These are phyloP conservation scores for Otis tarda DNA, from an alignment of 2,113 vertebrate genomes.

Conservation along the genomic window DNA sequence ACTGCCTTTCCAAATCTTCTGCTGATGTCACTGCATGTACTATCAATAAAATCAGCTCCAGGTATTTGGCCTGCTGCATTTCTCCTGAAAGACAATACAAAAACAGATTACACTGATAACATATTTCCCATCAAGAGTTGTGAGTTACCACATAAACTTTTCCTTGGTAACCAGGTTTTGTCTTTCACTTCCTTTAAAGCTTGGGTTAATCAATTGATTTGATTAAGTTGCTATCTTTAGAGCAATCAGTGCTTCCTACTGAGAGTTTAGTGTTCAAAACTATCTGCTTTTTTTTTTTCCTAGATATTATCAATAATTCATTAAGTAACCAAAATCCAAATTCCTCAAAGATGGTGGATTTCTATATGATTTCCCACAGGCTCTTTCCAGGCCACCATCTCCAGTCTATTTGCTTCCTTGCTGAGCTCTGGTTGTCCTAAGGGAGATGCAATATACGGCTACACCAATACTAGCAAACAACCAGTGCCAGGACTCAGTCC, in stretches of 20 bases:
- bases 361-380: neutral
- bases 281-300: neutral
- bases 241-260: neutral
- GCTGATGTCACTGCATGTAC: neutral
- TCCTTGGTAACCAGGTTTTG: neutral
- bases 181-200: neutral
- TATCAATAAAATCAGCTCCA: neutral
- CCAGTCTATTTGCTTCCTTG: neutral
- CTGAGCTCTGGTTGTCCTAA: neutral
- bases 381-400: neutral
- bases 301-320: neutral
- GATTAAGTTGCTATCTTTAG: neutral
- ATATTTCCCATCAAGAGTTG: neutral
- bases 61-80: neutral
- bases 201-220: fast-evolving
- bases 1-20: neutral
- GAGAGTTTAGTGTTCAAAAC: neutral
- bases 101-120: neutral
- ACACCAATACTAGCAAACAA: neutral
- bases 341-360: neutral
- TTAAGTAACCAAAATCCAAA: neutral
- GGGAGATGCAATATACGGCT: neutral
- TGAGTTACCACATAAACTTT: neutral
- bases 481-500: neutral
- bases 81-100: neutral